Percentiles rank a stretch among this genome's conserved stretches.
These are phyloP conservation scores for Spodoptera littoralis DNA, from an alignment of 2,888 invertebrate species.

Conservation along the genomic window DNA sequence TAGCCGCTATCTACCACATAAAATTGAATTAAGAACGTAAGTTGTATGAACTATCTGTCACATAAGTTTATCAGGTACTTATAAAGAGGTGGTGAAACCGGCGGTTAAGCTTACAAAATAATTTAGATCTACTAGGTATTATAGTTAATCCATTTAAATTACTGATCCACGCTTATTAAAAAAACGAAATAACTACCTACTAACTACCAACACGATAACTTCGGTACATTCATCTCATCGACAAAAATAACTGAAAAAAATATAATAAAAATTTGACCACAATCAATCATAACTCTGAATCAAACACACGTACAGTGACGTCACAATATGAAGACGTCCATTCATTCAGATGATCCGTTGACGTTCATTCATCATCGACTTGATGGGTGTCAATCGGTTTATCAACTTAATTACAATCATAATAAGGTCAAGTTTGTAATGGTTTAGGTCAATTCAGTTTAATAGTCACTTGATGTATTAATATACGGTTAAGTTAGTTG, in stretches of 20 bases:
- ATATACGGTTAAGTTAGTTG: constrained; percentile 11
- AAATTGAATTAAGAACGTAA: no score
- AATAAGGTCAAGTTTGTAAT: constrained; percentile 38
- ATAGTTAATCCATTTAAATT: no score
- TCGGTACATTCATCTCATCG: no score
- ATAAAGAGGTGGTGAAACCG: no score
- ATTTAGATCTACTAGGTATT: no score
- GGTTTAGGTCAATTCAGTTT: constrained; percentile 33
- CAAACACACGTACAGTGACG: constrained; percentile 40
- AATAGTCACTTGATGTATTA: constrained; percentile 27
- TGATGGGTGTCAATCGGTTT: constrained; percentile 42
- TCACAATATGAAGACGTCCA: constrained; percentile 46
- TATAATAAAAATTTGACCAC: constrained; percentile 10
- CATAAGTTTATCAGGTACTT: no score
- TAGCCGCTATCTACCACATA: no score
- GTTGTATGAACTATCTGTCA: no score
- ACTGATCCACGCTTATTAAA: no score
- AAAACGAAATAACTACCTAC: no score
- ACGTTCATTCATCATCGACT: constrained; percentile 38
- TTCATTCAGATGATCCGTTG: constrained; percentile 43
- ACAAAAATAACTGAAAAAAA: background rate
- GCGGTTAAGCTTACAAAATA: no score
- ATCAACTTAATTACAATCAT: constrained; percentile 34
- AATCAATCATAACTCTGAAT: constrained; percentile 50
- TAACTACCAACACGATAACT: background rate